These are phyloP conservation scores for Lepeophtheirus nordmannii DNA, from an alignment of 2,888 invertebrate genomes.

Conservation along the genomic window DNA sequence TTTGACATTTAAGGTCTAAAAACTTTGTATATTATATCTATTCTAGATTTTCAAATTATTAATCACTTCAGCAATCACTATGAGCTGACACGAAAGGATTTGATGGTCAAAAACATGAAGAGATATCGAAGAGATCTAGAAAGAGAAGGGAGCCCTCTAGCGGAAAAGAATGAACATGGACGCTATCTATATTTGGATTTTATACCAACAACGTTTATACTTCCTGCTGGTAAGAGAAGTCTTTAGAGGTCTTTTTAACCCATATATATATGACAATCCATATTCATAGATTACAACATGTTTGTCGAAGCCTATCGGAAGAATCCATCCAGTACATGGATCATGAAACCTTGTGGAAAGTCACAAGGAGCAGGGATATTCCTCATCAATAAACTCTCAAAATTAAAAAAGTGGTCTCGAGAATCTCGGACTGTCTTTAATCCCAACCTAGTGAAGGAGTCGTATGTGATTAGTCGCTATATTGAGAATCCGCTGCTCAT, in stretches of 20 bases:
- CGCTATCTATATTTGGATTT: constrained; percentile 70
- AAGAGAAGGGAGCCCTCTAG: constrained; percentile 68
- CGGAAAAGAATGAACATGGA: constrained; percentile 55
- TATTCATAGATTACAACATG: constrained; percentile 64
- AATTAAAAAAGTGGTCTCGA: constrained; percentile 74
- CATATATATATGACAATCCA: neutral
- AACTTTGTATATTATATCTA: neutral
- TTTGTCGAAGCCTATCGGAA: constrained; percentile 90
- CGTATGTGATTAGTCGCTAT: constrained; percentile 86
- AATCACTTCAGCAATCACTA: constrained; percentile 94
- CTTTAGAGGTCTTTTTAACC: neutral
- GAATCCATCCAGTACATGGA: constrained; percentile 87
- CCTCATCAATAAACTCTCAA: constrained; percentile 82
- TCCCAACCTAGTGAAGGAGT: constrained; percentile 60
- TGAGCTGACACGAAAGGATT: constrained; percentile 84
- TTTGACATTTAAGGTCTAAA: neutral
- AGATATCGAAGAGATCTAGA: constrained; percentile 81
- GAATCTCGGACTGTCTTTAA: constrained; percentile 72
- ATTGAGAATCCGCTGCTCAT: constrained; percentile 87
- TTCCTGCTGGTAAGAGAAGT: constrained; percentile 47
- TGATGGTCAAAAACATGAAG: constrained; percentile 88
- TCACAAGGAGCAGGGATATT: constrained; percentile 70
- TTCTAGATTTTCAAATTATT: constrained; percentile 48
- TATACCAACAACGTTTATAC: constrained; percentile 78
- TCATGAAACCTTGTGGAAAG: constrained; percentile 91